Conservation (phyloP, 2,888 invertebrate genomes). For the Caenorhabditis wallacei region DNA sequence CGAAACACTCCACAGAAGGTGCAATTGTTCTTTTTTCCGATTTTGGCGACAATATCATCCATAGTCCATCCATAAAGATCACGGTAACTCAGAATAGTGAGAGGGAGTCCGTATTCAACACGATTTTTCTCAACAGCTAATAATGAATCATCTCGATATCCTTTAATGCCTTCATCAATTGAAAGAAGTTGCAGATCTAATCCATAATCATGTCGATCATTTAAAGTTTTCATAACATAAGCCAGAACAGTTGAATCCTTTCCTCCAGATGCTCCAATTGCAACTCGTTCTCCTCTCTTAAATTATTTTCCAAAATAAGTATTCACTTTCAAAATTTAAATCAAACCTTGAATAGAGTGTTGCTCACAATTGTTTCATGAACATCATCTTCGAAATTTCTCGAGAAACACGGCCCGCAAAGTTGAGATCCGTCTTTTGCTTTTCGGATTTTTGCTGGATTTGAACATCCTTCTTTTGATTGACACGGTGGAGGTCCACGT, state of each 20-base stretch:
- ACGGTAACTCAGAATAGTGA: conserved; percentile 96
- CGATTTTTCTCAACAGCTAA: conserved; percentile 91
- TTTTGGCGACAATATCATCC: conserved; percentile 93
- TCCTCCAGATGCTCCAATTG: conserved; percentile 83
- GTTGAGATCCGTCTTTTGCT: conserved; percentile 78
- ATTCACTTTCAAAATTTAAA: background rate
- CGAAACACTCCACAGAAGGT: conserved; percentile 88
- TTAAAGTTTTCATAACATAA: conserved; percentile 90
- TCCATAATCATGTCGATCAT: conserved; percentile 93
- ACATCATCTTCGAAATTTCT: conserved; percentile 83
- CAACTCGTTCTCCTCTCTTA: conserved; percentile 80
- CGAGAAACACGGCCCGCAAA: conserved; percentile 81
- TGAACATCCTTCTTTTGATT: conserved; percentile 42
- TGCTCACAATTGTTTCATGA: conserved; percentile 79
- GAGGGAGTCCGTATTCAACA: conserved; percentile 93
- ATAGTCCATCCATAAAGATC: conserved; percentile 97
- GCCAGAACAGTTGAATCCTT: conserved; percentile 97
- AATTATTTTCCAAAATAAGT: background rate
- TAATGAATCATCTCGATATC: conserved; percentile 92
- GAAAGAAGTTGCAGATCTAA: conserved; percentile 93
- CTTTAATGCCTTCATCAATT: conserved; percentile 97
- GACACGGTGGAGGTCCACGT: conserved; percentile 56
- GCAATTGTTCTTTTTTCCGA: conserved; percentile 94
- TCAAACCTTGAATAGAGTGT: conserved; percentile 75
- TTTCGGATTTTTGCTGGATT: conserved; percentile 70